Percentiles rank a stretch among this genome's conserved stretches.
phyloP scores from a whole-genome alignment of 2,888 invertebrate species.

The Xestia ashworthii region DNA sequence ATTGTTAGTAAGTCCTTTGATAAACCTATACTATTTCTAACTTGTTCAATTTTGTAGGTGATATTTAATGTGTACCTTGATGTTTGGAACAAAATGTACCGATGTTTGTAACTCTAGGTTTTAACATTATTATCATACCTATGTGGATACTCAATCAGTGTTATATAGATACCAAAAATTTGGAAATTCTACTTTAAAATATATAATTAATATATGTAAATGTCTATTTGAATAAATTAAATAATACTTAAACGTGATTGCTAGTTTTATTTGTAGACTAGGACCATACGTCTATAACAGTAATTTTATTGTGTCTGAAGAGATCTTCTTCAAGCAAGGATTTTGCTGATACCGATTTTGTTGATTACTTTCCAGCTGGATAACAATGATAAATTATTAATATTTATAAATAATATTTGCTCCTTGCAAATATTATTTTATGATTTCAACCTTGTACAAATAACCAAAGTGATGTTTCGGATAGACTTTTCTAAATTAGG shows the following conservation, averaged over 20 bases:
- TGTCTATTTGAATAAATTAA: constrained; percentile 91
- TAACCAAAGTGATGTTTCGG: too few species aligned
- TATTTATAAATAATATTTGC: too few species aligned
- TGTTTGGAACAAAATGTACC: constrained; percentile 88
- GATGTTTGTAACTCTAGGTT: constrained; percentile 85
- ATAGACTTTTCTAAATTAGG: too few species aligned
- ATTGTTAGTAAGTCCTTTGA: constrained; percentile 87
- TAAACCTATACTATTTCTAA: constrained; percentile 90
- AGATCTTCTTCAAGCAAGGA: too few species aligned
- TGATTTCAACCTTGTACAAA: too few species aligned
- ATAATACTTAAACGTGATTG: constrained; percentile 85
- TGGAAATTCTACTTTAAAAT: constrained; percentile 88
- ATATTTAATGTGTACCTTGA: constrained; percentile 89
- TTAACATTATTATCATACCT: constrained; percentile 79
- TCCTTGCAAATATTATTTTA: too few species aligned
- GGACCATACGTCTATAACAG: too few species aligned
- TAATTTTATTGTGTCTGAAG: too few species aligned
- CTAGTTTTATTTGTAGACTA: constrained; percentile 78
- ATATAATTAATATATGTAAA: constrained; percentile 86
- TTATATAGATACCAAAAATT: constrained; percentile 89
- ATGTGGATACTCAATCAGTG: constrained; percentile 87
- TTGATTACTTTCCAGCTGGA: too few species aligned
- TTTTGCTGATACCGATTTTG: too few species aligned
- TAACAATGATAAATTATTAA: too few species aligned
- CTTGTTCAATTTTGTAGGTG: constrained; percentile 90